Conservation (phyloP, 2,113 vertebrate species). For the Orcinus orca region DNA sequence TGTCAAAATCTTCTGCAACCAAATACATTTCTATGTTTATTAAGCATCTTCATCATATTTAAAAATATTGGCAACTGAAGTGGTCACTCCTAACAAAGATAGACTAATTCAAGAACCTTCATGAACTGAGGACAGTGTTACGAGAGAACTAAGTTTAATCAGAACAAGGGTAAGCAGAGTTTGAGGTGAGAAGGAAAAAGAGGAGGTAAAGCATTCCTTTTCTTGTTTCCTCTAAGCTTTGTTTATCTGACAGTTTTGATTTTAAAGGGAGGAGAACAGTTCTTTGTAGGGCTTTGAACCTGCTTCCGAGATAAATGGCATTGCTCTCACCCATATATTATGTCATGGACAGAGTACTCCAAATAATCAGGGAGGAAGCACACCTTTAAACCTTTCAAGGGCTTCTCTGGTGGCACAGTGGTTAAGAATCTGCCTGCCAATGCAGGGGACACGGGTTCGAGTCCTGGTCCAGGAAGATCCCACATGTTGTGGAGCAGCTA, state of each 20-base stretch:
- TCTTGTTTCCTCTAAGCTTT: neutral
- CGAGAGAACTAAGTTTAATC: neutral
- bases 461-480: no score
- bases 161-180: neutral
- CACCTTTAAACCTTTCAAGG: neutral
- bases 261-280: neutral
- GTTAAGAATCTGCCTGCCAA: no score
- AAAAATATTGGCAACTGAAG: neutral
- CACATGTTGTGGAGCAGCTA: no score
- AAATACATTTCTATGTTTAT: neutral
- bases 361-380: neutral
- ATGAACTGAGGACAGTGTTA: neutral
- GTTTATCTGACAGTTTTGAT: neutral
- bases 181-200: neutral
- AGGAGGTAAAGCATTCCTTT: neutral
- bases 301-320: neutral
- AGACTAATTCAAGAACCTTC: neutral
- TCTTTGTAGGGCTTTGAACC: neutral
- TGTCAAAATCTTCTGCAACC: neutral
- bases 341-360: neutral
- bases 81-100: neutral
- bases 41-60: neutral
- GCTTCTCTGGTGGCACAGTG: no score
- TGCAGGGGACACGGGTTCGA: no score
- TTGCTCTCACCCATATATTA: neutral